A percentile compares a stretch with the other conserved stretches of the same genome.
These are phyloP conservation scores for Ylistrum balloti DNA, from an alignment of 1,140 invertebrate species.

Conservation along the genomic window DNA sequence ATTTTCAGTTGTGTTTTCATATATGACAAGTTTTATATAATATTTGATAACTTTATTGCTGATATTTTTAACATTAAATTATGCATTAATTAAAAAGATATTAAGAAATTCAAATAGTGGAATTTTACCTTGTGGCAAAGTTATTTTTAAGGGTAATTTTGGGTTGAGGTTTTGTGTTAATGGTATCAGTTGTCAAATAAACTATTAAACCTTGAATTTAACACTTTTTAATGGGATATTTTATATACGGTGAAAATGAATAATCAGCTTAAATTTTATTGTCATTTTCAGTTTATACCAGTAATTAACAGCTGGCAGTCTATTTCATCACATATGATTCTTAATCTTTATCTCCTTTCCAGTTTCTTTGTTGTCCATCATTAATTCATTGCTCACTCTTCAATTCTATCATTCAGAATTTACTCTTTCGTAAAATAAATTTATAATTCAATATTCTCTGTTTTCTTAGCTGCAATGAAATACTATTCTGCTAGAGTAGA, in stretches of 20 bases:
- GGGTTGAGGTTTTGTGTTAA: background rate
- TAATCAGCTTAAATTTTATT: background rate
- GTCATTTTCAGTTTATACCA: constrained; percentile 35
- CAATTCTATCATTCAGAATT: background rate
- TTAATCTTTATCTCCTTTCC: background rate
- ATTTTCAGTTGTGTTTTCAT: too few relatives aligned
- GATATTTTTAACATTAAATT: background rate
- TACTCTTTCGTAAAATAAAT: too few relatives aligned
- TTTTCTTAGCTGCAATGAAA: too few relatives aligned
- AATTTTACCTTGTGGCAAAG: background rate
- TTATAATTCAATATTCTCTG: too few relatives aligned
- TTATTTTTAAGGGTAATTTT: background rate
- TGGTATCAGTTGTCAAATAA: background rate
- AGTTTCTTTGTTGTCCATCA: background rate
- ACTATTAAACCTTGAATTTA: background rate
- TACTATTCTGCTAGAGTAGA: too few relatives aligned
- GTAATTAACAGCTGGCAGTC: background rate
- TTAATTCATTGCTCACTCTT: background rate
- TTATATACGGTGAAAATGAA: background rate
- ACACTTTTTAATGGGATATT: background rate
- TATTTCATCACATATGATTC: background rate
- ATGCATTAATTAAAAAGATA: background rate
- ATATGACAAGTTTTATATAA: too few relatives aligned
- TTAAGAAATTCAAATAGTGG: background rate
- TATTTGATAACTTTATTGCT: too few relatives aligned